phyloP scores from a whole-genome alignment of 1,140 invertebrate species.

The Zophobas morio region DNA sequence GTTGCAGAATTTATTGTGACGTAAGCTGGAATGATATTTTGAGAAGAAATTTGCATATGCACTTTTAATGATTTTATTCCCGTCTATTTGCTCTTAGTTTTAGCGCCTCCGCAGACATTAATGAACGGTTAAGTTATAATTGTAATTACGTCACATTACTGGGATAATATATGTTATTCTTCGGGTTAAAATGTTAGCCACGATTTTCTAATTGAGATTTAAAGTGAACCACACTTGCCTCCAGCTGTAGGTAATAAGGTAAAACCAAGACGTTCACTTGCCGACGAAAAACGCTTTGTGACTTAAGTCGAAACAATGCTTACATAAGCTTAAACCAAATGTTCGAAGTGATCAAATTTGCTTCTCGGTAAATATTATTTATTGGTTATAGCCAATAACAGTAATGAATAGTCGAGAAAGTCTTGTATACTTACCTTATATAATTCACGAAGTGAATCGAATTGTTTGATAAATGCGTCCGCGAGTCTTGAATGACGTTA shows the following conservation, averaged over 20 bases:
- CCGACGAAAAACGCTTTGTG: too few relatives aligned
- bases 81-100: neutral
- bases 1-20: neutral
- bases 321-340: neutral
- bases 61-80: neutral
- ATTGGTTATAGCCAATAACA: neutral
- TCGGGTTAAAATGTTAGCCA: too few relatives aligned
- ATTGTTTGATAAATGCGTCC: neutral
- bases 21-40: neutral
- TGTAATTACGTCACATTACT: too few relatives aligned
- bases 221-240: too few relatives aligned
- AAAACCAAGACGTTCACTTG: too few relatives aligned
- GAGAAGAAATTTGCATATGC: neutral
- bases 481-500: too few relatives aligned
- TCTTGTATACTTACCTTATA: neutral
- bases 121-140: too few relatives aligned
- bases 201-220: too few relatives aligned
- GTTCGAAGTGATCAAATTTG: constrained; percentile 5
- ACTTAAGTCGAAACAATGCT: neutral
- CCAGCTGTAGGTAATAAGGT: too few relatives aligned
- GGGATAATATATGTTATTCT: too few relatives aligned
- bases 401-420: constrained; percentile 8
- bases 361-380: neutral
- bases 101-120: neutral
- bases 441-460: neutral